A percentile compares a stretch with the other conserved stretches of the same genome.
Evolutionary conservation across 2,888 invertebrate species (phyloP).

Genomic region (Trichopria drosophilae): DNA sequence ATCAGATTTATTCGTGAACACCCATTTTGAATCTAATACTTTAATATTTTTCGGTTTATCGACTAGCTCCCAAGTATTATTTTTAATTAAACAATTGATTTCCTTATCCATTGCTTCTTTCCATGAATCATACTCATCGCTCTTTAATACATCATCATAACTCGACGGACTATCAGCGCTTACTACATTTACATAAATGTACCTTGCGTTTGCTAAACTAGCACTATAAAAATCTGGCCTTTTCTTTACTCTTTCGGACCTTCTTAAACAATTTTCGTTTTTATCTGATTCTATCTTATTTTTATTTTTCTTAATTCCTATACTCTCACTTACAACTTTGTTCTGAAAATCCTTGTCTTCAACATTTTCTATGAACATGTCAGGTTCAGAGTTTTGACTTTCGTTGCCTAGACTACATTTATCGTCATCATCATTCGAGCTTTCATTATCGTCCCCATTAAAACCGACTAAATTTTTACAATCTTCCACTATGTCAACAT

Average conservation of each 20-base stretch:
- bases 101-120: conserved; percentile 18
- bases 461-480: conserved; percentile 10
- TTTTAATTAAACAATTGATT: conserved; percentile 28
- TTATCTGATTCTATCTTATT: too few species aligned
- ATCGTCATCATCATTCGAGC: not conserved
- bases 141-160: too few species aligned
- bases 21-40: too few species aligned
- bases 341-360: too few species aligned
- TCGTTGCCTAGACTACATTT: not conserved
- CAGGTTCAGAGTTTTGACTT: conserved; percentile 2
- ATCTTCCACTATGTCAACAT: too few species aligned
- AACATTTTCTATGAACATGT: not conserved
- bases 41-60: conserved; percentile 19
- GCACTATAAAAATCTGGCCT: too few species aligned
- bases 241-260: conserved; percentile 5
- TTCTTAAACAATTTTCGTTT: not conserved
- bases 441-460: not conserved
- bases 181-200: too few species aligned
- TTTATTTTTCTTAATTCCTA: not conserved
- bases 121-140: too few species aligned
- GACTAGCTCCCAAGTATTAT: conserved; percentile 31
- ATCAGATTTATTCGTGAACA: too few species aligned
- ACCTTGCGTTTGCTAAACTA: conserved; percentile 5
- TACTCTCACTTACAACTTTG: not conserved
- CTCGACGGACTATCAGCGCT: too few species aligned